Conservation (phyloP, 2,113 vertebrate genomes). For the Trachemys scripta region DNA sequence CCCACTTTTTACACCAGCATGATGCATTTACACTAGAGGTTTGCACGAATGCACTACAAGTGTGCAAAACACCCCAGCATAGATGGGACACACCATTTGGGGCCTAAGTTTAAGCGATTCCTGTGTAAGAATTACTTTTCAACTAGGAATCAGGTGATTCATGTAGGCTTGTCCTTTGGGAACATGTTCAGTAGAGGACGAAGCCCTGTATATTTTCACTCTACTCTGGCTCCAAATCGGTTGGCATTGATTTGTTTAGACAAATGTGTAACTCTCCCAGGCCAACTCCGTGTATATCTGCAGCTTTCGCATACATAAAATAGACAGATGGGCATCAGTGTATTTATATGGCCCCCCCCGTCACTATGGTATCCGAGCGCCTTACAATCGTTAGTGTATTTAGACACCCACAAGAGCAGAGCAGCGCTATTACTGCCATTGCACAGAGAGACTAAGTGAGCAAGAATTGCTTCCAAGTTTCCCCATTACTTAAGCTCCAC, state of each 20-base stretch:
- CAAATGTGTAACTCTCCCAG: background rate
- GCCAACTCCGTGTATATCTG: background rate
- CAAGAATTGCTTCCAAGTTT: background rate
- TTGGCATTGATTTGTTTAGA: background rate
- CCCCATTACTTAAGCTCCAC: background rate
- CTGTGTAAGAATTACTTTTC: too few species aligned
- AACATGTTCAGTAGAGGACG: background rate
- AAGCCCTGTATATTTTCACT: background rate
- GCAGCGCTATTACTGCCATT: background rate
- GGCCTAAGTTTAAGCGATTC: too few species aligned
- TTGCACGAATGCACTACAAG: background rate
- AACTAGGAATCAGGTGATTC: too few species aligned
- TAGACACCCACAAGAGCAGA: background rate
- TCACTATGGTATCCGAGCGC: background rate
- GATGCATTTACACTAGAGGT: background rate
- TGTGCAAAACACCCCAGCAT: background rate
- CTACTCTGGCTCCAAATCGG: background rate
- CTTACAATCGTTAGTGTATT: background rate
- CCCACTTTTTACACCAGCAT: too few species aligned
- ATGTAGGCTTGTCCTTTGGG: too few species aligned
- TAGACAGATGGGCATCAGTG: background rate
- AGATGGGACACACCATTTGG: too few species aligned
- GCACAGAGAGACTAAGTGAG: rapidly evolving
- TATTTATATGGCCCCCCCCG: background rate
- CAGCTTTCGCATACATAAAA: background rate